Percentiles rank a stretch among this genome's conserved stretches.
Conservation (phyloP, 2,888 invertebrate genomes). For the Machimus rusticus region DNA sequence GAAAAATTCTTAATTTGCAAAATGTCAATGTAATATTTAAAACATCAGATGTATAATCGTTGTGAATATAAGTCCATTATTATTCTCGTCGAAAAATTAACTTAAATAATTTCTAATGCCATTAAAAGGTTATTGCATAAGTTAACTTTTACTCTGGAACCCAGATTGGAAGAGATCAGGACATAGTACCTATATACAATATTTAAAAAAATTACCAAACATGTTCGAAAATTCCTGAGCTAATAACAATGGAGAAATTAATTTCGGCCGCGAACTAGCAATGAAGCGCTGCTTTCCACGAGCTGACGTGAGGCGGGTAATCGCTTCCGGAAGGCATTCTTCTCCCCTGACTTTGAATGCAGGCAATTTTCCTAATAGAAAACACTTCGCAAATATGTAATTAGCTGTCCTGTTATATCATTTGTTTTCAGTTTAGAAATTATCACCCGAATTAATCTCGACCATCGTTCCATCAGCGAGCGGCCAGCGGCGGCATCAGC, state of each 20-base stretch:
- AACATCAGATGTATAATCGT: no score
- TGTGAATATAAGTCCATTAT: no score
- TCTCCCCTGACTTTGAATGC: background rate
- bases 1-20: no score
- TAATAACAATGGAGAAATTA: background rate
- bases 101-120: background rate
- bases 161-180: background rate
- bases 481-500: background rate
- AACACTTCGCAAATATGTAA: background rate
- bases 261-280: background rate
- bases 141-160: background rate
- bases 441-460: constrained; percentile 21
- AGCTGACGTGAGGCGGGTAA: background rate
- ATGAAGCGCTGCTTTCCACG: background rate
- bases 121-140: background rate
- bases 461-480: background rate
- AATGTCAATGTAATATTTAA: no score
- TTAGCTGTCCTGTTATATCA: constrained; percentile 26
- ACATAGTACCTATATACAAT: background rate
- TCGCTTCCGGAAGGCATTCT: constrained; percentile 13
- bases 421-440: constrained; percentile 27
- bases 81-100: no score
- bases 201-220: background rate
- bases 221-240: background rate
- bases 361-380: background rate